Percentiles rank a stretch among this genome's conserved stretches.
Conservation (phyloP, 2,888 invertebrate genomes). For the Zhuqinia jingwanae region DNA sequence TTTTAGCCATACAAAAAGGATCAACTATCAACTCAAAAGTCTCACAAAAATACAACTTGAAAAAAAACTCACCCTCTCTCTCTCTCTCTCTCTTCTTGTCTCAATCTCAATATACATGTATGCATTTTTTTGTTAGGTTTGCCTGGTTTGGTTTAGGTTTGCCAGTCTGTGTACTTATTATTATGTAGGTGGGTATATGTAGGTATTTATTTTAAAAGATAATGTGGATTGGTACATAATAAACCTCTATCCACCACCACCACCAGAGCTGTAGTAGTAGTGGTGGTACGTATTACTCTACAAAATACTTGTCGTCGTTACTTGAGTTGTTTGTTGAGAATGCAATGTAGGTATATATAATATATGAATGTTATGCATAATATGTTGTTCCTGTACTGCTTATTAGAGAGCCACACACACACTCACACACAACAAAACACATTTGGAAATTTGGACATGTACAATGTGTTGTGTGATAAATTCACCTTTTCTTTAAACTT, state of each 20-base stretch:
- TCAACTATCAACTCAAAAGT: constrained; percentile 69
- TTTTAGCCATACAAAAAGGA: constrained; percentile 64
- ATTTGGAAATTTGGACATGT: constrained; percentile 27
- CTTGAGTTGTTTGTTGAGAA: neutral
- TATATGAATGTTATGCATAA: neutral
- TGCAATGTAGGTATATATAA: constrained; percentile 4
- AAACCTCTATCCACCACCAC: constrained; percentile 35
- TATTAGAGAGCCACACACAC: constrained; percentile 9
- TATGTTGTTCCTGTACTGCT: constrained; percentile 6
- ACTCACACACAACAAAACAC: too few species aligned
- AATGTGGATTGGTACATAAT: neutral
- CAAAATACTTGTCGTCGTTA: constrained; percentile 32
- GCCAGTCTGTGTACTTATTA: neutral
- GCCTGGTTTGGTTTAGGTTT: neutral
- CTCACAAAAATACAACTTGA: constrained; percentile 47
- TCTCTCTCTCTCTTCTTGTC: constrained; percentile 65
- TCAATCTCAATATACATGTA: constrained; percentile 11
- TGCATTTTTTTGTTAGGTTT: constrained; percentile 53
- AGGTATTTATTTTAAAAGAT: neutral
- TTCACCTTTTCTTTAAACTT: constrained; percentile 54
- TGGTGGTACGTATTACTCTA: constrained; percentile 41
- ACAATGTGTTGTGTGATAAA: constrained; percentile 25
- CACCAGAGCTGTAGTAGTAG: neutral
- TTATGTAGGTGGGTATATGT: neutral
- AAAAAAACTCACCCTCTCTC: constrained; percentile 71